A percentile compares a stretch with the other conserved stretches of the same genome.
phyloP scores from a whole-genome alignment of 2,797 vertebrate species.

The Anableps anableps region DNA sequence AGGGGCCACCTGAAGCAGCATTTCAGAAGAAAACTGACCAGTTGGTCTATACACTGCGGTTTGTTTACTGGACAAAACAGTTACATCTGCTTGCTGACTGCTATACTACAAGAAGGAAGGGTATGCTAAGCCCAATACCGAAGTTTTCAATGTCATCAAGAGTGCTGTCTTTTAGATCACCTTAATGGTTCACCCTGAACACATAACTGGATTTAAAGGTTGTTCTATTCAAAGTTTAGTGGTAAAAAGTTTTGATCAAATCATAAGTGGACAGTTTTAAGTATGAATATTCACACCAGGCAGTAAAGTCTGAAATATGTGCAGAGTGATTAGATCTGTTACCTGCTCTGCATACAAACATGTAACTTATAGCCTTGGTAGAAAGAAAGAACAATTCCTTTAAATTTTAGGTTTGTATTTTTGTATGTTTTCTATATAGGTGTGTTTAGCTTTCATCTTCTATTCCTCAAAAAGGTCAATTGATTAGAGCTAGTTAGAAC shows the following conservation, averaged over 20 bases:
- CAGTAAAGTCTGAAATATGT: neutral
- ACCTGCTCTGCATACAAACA: neutral
- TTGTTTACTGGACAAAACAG: neutral
- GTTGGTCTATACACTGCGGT: neutral
- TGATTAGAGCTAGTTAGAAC: too few relatives aligned
- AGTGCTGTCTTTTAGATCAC: constrained; percentile 5
- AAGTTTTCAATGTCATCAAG: constrained; percentile 16
- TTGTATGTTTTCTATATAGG: too few relatives aligned
- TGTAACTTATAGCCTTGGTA: neutral
- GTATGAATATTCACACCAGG: neutral
- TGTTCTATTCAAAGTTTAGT: neutral
- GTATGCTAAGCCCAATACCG: neutral
- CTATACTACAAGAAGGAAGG: too few relatives aligned
- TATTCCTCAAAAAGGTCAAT: too few relatives aligned
- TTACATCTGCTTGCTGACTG: too few relatives aligned
- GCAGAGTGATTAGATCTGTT: neutral
- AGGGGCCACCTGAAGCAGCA: too few relatives aligned
- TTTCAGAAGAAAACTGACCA: neutral
- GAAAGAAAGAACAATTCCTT: neutral
- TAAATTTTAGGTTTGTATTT: too few relatives aligned
- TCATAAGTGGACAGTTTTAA: neutral
- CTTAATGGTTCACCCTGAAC: constrained; percentile 1
- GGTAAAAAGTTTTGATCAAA: neutral
- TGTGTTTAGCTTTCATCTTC: too few relatives aligned
- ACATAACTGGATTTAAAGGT: neutral